A percentile compares a stretch with the other conserved stretches of the same genome.
Conservation (phyloP, 2,113 vertebrate genomes). For the Sisor rabdophorus region DNA sequence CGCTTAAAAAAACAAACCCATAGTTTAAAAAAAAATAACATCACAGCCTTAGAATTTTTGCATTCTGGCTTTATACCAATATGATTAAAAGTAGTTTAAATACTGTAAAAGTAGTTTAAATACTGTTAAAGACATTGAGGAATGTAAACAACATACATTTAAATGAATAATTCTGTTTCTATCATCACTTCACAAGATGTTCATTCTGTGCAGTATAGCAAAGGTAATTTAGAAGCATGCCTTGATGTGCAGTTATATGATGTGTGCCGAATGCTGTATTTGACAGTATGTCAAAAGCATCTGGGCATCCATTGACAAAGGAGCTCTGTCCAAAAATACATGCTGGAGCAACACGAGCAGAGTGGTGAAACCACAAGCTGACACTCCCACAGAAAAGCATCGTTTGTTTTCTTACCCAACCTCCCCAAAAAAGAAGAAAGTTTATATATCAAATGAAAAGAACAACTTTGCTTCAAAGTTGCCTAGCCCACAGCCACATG, state of each 20-base stretch:
- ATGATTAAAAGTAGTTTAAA: neutral
- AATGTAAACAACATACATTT: neutral
- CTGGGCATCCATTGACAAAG: constrained; percentile 38
- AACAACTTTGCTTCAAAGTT: neutral
- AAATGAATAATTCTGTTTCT: neutral
- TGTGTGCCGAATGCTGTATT: constrained; percentile 22
- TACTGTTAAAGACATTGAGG: too few relatives aligned
- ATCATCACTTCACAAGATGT: neutral
- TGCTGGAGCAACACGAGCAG: constrained; percentile 15
- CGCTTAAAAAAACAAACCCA: neutral
- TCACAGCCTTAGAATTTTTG: neutral
- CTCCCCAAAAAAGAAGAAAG: neutral
- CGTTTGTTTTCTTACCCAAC: neutral
- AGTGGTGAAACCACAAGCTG: constrained; percentile 21
- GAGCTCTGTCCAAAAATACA: constrained; percentile 34
- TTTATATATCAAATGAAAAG: neutral
- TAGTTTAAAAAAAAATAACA: neutral
- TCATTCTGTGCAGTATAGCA: neutral
- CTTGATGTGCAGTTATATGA: constrained; percentile 8
- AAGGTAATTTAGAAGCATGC: constrained; percentile 5
- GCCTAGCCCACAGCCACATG: neutral
- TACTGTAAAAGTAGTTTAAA: too few relatives aligned
- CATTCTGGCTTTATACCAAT: too few relatives aligned
- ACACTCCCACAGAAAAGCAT: neutral
- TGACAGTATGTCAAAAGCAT: constrained; percentile 45